Evolutionary conservation across 2,888 invertebrate genomes (phyloP), one percentile per base, ranked within the genome.

Genomic region (Amitus sp.): DNA sequence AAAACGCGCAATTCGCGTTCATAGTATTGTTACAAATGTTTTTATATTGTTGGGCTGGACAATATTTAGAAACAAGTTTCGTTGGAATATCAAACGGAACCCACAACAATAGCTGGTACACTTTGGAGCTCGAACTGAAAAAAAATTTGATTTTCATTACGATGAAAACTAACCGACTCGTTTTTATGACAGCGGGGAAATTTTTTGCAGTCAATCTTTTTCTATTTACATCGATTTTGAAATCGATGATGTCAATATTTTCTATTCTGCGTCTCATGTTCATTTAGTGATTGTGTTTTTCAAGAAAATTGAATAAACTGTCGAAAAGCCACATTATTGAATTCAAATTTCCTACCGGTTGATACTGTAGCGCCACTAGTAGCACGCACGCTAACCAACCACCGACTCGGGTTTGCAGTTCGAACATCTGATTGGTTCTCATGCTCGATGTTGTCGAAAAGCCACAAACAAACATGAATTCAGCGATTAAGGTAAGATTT

Each of bases 181-280:
- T 47, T 40, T 52, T 56, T 28, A 18, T 65, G 3, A 62, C 55
- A 27, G 65, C 65, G 2, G 62, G 62, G 0, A 43, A 27, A 6
- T 50, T 65, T 30, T 62, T 53, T 27, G 58, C 54, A 0, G 50
- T 65, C 7, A 65, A 65, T 15, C 52, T 65, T 43, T 43, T 59
- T 9, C 62, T 59, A 10, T 65, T 65, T 48, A 58, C 62, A 23
- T 49, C 59, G 1, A 56, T 62, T 43, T 37, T 65, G 19, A 65
- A 65, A 62, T 56, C 54, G 37, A 62, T 62, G 59, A 61, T 61
- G 62, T 62, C 58, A 23, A 62, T 56, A 52, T 65, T 65, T 39
- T 65, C 65, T 6, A 62, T 65, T n/a, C 47, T 65, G n/a, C 51
- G 65, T 37, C 51, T 65, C 7, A 58, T 65, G 52, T 61, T 65